Evolutionary conservation across 2,888 invertebrate species (phyloP), one percentile per base, ranked within the genome.

Genomic region (Alloplasta piceator): DNA sequence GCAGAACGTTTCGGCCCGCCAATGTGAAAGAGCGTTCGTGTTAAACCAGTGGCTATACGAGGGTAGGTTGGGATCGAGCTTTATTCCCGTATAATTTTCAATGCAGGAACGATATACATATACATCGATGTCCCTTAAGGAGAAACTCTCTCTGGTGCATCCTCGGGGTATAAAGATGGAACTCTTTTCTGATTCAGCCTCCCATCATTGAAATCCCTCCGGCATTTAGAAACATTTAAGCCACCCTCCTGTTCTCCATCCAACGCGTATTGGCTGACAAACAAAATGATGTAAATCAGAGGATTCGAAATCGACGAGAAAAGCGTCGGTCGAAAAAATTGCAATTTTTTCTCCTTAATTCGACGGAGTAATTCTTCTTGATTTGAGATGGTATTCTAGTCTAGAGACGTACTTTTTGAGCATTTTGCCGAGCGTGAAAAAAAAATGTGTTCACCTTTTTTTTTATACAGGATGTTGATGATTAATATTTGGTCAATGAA

Each of bases 11-110:
- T 73, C 70, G 72, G 50, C 43, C 55, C 14, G n/a, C 63, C 38
- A 39, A 16, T 10, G 58, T 7, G 1, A 10, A 26, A 36, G 56
- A 26, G 52, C 7, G 50, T 61, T 43, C 64, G 36, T 41, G 50
- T 73, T 77, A 64, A 39, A 66, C 64, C 38, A 60, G 52, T 63
- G 63, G 71, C 5, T 71, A 70, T 56, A 55, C 50, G 38, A 26
- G 26, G 26, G 26, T 26, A 55, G 41, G 50, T 43, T n/a, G 26
- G 3, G 26, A n/a, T 7, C 63, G 60, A 58, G 43, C 36, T 67
- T 61, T 46, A 73, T 56, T 63, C 38, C 46, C 38, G 70, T 60
- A 68, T 80, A 77, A 82, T 80, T 82, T 82, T 36, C 76, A 73
- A 73, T 73, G 73, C 61, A 60, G 46, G n/a, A 52, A 5, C 41